Percentiles rank a stretch among this genome's conserved stretches.
Evolutionary conservation across 2,797 vertebrate species (phyloP).

Genomic region (Pangasius krempfi): DNA sequence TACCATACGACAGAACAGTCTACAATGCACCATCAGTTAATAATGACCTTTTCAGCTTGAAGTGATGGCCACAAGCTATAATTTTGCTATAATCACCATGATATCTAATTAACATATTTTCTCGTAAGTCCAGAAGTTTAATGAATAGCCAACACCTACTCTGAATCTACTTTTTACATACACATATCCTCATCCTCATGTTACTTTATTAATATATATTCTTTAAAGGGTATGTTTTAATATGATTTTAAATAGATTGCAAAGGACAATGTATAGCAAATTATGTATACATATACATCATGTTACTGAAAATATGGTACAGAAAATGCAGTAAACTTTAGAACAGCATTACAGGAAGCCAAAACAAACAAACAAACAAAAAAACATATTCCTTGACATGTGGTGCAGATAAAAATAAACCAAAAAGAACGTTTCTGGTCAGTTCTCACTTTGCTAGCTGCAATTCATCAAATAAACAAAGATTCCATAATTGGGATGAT

Average conservation of each 20-base stretch:
- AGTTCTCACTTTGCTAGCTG: background rate
- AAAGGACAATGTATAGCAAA: background rate
- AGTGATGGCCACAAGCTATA: conserved; percentile 20
- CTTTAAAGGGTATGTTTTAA: background rate
- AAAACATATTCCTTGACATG: background rate
- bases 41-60: conserved; percentile 16
- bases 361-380: no score
- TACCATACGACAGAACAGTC: background rate
- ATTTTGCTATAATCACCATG: background rate
- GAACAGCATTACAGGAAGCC: background rate
- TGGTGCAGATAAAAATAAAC: background rate
- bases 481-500: background rate
- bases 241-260: background rate
- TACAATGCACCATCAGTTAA: background rate
- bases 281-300: background rate
- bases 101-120: conserved; percentile 10
- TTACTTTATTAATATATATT: background rate
- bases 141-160: background rate
- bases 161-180: background rate
- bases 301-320: background rate
- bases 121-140: background rate
- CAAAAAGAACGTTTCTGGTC: background rate
- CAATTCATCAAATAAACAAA: background rate
- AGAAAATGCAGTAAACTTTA: background rate
- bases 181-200: background rate